These are phyloP conservation scores for Tachystola acroxantha DNA, from an alignment of 2,888 invertebrate species.

Conservation along the genomic window DNA sequence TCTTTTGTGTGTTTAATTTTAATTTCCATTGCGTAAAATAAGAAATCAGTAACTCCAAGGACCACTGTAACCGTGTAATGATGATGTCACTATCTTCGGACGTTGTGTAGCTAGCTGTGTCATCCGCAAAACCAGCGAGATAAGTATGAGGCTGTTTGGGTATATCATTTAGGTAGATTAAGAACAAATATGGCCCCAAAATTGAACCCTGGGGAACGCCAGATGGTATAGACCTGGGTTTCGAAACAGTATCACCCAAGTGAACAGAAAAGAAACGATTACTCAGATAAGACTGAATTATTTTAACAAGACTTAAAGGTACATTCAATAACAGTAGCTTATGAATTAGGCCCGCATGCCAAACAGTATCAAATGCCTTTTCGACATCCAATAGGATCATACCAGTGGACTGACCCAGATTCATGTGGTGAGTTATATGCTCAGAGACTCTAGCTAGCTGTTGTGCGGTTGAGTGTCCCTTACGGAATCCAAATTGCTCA, in stretches of 20 bases:
- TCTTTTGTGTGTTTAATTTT: too few species aligned
- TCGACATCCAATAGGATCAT: too few species aligned
- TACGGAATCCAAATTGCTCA: conserved; percentile 15
- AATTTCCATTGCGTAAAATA: conserved; percentile 9
- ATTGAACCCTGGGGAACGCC: conserved; percentile 12
- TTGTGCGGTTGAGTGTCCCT: conserved; percentile 4
- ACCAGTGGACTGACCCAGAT: too few species aligned
- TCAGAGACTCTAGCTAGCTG: conserved; percentile 11
- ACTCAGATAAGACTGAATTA: conserved; percentile 4
- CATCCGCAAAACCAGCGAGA: too few species aligned
- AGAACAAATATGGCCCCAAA: conserved; percentile 8
- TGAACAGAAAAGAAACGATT: conserved; percentile 1
- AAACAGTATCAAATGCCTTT: too few species aligned
- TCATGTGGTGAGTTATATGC: conserved; percentile 6
- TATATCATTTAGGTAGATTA: conserved; percentile 5
- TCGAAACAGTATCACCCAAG: conserved; percentile 1
- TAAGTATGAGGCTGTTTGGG: too few species aligned
- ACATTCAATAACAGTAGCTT: conserved; percentile 1
- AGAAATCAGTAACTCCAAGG: conserved; percentile 2
- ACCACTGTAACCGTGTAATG: conserved; percentile 7
- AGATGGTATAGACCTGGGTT: neutral
- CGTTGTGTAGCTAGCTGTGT: conserved; percentile 9
- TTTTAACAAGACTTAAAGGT: conserved; percentile 2
- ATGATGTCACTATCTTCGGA: conserved; percentile 7
- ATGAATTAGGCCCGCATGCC: conserved; percentile 6